Base-by-base conservation (phyloP, 2,888 invertebrate genomes). In the Neoaliturus tenellus region DNA sequence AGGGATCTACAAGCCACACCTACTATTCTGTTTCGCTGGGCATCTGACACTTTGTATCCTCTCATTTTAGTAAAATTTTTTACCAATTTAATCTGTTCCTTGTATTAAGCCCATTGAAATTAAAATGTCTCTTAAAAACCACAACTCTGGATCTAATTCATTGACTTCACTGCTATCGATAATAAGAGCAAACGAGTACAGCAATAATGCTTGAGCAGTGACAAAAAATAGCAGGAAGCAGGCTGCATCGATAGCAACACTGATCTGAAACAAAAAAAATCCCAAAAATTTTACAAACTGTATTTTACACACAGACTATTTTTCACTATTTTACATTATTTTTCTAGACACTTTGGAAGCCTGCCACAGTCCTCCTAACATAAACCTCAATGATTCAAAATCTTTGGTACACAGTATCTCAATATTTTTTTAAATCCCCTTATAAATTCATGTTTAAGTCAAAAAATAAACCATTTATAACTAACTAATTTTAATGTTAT, bases 41-140 rank as follows among this genome's bases (percentile, higher is more conserved):
- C 93, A 89, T 95, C 94, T 0, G 95, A 94, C 55, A 95, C 94
- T 92, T 95, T 95, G 88, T 94, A 95, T 33, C 95, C 95, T 89
- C 92, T 94, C 88, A 94, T 78, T 6, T 25, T 33, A 67, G 5
- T 20, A 67, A 28, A 8, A n/a, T 5, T 28, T 69, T 20, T 6
- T 8, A 20, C 8, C 4, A 1, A 33, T 67, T 67, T n/a, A 69
- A 39, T 69, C 39, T 69, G 10, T 5, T 39, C 33, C 39, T 69
- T 69, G 35, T 20, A 69, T 39, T 35, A 69, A 35, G 2, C 69
- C 69, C 69, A 69, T 69, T 69, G 69, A 69, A n/a, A 69, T 35
- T 23, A 69, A 69, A 39, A 69, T 69, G 23, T 69, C 69, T 69
- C 69, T 33, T 20, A 69, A 39, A 69, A 69, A 69, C 69, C 69